Conservation (phyloP, 2,888 invertebrate species). For the Melanchra persicariae region DNA sequence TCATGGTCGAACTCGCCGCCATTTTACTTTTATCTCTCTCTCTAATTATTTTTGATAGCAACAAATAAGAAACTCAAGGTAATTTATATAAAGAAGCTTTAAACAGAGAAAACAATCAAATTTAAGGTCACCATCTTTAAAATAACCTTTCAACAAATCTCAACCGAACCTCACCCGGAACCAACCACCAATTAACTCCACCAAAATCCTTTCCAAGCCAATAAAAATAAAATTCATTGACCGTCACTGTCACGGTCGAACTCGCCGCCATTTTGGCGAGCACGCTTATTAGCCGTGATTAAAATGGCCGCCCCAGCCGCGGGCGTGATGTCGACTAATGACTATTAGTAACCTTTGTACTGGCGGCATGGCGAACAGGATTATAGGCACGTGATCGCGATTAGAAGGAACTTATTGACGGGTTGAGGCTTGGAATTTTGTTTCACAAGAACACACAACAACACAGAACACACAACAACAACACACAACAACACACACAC, state of each 20-base stretch:
- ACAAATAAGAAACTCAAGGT: too few relatives aligned
- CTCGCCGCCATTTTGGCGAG: conserved; percentile 45
- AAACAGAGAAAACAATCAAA: not conserved
- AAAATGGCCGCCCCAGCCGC: conserved; percentile 72
- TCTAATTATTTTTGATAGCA: too few relatives aligned
- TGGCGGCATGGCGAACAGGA: conserved; percentile 51
- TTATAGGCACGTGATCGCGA: conserved; percentile 67
- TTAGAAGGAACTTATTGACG: conserved; percentile 60
- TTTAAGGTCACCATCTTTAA: not conserved
- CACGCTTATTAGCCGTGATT: conserved; percentile 76
- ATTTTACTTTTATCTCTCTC: too few relatives aligned
- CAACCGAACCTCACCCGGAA: conserved; percentile 32
- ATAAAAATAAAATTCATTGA: conserved; percentile 54
- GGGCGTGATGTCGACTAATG: conserved; percentile 80
- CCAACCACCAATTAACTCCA: conserved; percentile 37
- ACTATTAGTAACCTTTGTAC: conserved; percentile 74
- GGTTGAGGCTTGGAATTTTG: conserved; percentile 23
- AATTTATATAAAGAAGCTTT: too few relatives aligned
- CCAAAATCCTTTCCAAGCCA: conserved; percentile 37
- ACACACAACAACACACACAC: too few relatives aligned
- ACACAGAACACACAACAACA: too few relatives aligned
- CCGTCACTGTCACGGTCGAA: conserved; percentile 53
- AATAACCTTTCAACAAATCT: conserved; percentile 23
- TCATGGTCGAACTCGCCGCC: too few relatives aligned
- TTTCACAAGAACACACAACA: too few relatives aligned